Conservation (phyloP, 2,797 vertebrate genomes). For the Salarias fasciatus region DNA sequence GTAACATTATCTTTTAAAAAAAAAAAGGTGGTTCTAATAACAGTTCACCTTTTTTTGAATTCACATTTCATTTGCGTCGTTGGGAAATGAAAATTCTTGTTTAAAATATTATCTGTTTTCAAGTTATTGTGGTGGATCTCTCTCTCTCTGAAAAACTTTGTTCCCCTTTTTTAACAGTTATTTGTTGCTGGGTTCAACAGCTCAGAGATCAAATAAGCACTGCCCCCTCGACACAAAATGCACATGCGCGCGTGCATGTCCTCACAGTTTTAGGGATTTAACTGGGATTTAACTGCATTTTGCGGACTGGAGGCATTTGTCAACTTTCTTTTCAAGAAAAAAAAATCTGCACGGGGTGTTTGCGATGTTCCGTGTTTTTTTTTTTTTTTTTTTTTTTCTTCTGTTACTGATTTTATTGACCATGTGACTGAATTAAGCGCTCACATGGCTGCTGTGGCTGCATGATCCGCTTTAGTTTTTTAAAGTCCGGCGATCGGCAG, state of each 20-base stretch:
- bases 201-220: conserved; percentile 71
- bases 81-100: no score
- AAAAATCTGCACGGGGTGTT: conserved; percentile 33
- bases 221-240: conserved; percentile 67
- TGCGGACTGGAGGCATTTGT: conserved; percentile 44
- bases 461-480: conserved; percentile 82
- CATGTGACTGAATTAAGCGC: conserved; percentile 84
- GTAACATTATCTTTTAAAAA: no score
- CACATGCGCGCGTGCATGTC: conserved; percentile 55
- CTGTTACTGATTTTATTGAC: conserved; percentile 62
- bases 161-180: conserved; percentile 8
- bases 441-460: conserved; percentile 79
- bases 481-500: conserved; percentile 75
- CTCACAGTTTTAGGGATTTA: conserved; percentile 49
- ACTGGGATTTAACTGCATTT: conserved; percentile 54
- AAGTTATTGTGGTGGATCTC: no score
- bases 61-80: no score
- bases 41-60: no score
- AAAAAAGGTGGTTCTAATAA: no score
- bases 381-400: conserved; percentile 29
- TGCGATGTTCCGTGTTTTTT: conserved; percentile 46
- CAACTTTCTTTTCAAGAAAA: conserved; percentile 11
- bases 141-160: no score
- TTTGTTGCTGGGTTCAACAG: conserved; percentile 57
- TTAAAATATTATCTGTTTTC: no score